A percentile compares a stretch with the other conserved stretches of the same genome.
Evolutionary conservation across 2,113 vertebrate genomes (phyloP).

Genomic region (Tamias sibiricus): DNA sequence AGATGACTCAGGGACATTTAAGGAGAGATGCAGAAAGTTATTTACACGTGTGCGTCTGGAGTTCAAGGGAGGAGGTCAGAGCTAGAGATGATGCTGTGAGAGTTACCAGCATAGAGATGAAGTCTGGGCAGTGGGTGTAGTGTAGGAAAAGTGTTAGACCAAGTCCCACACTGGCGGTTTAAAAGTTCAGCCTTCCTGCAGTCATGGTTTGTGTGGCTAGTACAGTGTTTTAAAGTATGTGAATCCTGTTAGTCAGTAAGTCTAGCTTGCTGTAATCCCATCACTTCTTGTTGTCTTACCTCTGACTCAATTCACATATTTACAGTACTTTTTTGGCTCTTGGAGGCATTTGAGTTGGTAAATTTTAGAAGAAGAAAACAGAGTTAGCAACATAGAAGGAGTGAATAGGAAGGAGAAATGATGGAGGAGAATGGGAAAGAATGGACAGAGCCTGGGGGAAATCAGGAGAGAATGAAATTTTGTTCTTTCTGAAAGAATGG

Average conservation of each 20-base stretch:
- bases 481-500: constrained; percentile 13
- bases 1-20: not conserved
- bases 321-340: not conserved
- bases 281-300: not conserved
- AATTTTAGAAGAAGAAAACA: constrained; percentile 2
- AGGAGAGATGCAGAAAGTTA: not conserved
- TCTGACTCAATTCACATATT: not conserved
- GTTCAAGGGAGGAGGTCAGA: not conserved
- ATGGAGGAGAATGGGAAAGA: not conserved
- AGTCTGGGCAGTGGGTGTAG: not conserved
- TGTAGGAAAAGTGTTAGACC: not conserved
- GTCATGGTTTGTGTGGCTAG: not conserved
- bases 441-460: not conserved
- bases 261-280: not conserved
- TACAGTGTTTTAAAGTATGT: not conserved
- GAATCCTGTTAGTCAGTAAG: not conserved
- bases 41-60: not conserved
- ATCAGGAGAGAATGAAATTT: constrained; percentile 23
- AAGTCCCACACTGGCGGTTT: not conserved
- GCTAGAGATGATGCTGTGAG: not conserved
- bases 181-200: not conserved
- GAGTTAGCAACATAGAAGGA: not conserved
- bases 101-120: not conserved
- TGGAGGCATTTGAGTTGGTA: not conserved
- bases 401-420: not conserved